Evolutionary conservation across 2,888 invertebrate genomes (phyloP).

Genomic region (Xylota sylvarum): DNA sequence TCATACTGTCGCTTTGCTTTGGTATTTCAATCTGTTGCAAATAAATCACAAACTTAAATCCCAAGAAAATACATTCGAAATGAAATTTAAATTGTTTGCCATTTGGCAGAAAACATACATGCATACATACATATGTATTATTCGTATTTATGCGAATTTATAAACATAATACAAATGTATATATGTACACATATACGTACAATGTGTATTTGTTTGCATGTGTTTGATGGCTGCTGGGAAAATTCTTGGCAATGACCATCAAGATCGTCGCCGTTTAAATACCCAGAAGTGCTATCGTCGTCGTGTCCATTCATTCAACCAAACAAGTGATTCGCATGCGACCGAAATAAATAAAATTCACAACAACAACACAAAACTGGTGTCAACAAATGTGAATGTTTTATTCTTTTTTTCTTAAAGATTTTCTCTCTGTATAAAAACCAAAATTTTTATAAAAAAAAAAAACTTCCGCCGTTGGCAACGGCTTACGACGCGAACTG

Average conservation of each 20-base stretch:
- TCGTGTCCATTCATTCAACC: conserved; percentile 58
- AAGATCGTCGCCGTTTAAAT: conserved; percentile 51
- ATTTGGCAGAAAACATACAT: conserved; percentile 58
- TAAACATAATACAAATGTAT: too few relatives aligned
- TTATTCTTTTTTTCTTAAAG: conserved; percentile 15
- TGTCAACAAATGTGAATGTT: conserved; percentile 4
- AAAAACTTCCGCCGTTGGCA: conserved; percentile 33
- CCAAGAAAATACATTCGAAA: conserved; percentile 55
- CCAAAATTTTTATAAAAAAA: not conserved
- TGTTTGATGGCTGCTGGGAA: conserved; percentile 37
- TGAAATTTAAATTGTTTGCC: conserved; percentile 68
- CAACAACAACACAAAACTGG: not conserved
- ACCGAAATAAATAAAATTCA: conserved; percentile 33
- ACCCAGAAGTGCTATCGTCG: conserved; percentile 53
- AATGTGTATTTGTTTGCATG: too few relatives aligned
- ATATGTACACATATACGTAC: not conserved
- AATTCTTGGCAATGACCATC: conserved; percentile 76
- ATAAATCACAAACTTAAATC: conserved; percentile 72
- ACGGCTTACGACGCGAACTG: conserved; percentile 21
- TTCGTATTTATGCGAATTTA: not conserved
- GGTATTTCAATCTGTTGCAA: conserved; percentile 75
- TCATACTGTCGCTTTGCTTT: conserved; percentile 28
- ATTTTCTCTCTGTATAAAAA: not conserved
- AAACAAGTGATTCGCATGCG: conserved; percentile 55
- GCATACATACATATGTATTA: too few relatives aligned